phyloP scores from a whole-genome alignment of 2,888 invertebrate species.

The Mesochorus sp. region DNA sequence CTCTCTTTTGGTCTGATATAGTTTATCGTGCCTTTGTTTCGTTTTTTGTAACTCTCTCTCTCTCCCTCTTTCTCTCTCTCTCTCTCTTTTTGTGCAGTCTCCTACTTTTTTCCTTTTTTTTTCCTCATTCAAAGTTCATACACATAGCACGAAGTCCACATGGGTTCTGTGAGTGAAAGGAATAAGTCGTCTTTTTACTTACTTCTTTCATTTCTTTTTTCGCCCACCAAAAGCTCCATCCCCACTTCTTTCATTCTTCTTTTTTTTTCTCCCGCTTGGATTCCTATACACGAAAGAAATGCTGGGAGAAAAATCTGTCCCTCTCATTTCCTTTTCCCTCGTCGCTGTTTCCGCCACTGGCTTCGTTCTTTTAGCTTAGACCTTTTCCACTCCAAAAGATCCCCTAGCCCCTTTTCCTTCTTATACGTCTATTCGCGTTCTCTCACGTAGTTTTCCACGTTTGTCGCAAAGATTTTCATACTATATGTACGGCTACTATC shows the following conservation, averaged over 20 bases:
- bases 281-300: conserved; percentile 48
- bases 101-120: too few species aligned
- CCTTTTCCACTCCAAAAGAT: conserved; percentile 20
- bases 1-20: conserved; percentile 7
- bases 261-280: conserved; percentile 25
- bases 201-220: conserved; percentile 46
- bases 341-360: conserved; percentile 35
- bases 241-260: neutral
- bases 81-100: neutral
- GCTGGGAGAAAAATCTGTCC: conserved; percentile 30
- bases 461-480: conserved; percentile 45
- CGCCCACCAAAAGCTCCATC: neutral
- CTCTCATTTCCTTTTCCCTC: conserved; percentile 40
- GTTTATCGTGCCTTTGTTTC: conserved; percentile 8
- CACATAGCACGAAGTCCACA: conserved; percentile 23
- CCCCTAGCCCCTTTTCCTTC: neutral
- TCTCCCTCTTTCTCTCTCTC: conserved; percentile 35
- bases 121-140: conserved; percentile 7
- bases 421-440: conserved; percentile 19
- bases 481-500: conserved; percentile 5
- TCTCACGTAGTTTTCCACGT: conserved; percentile 35
- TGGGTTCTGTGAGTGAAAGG: conserved; percentile 36
- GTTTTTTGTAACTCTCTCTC: conserved; percentile 19
- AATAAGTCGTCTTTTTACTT: conserved; percentile 45
- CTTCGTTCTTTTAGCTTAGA: conserved; percentile 9